Percentiles rank a stretch among this genome's conserved stretches.
Conservation (phyloP, 2,888 invertebrate genomes). For the Apomyelois bistriatella region DNA sequence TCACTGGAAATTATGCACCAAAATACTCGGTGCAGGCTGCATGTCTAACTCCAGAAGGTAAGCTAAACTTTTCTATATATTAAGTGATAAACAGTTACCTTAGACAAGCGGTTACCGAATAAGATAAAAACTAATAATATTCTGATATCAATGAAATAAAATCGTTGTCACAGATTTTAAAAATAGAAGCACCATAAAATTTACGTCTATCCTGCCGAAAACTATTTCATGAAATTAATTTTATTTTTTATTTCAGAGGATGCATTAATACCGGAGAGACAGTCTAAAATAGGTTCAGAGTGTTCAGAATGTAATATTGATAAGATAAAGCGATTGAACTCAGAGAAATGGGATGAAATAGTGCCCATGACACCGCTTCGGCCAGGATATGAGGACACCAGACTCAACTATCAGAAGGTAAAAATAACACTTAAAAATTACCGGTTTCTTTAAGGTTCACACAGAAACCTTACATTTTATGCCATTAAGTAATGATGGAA, state of each 20-base stretch:
- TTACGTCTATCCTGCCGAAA: no score
- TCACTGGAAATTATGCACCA: conserved; percentile 82
- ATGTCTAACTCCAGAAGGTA: conserved; percentile 71
- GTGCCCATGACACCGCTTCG: conserved; percentile 74
- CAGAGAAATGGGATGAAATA: conserved; percentile 79
- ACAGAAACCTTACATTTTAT: no score
- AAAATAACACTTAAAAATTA: no score
- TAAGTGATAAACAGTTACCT: neutral
- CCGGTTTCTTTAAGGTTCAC: no score
- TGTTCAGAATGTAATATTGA: conserved; percentile 64
- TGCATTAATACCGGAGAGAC: conserved; percentile 61
- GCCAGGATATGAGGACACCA: conserved; percentile 79
- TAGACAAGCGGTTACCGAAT: no score
- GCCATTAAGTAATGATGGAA: no score
- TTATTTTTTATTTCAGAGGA: conserved; percentile 53
- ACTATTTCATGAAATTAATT: neutral
- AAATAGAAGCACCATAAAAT: no score
- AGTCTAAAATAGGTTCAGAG: conserved; percentile 69
- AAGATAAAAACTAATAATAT: no score
- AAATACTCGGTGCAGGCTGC: conserved; percentile 82
- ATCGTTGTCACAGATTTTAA: no score
- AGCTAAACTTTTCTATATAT: conserved; percentile 15
- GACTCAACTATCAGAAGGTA: conserved; percentile 79
- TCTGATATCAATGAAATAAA: no score
- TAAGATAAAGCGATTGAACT: conserved; percentile 60